A percentile compares a stretch with the other conserved stretches of the same genome.
Conservation (phyloP, 2,113 vertebrate genomes). For the Zonotrichia leucophrys region DNA sequence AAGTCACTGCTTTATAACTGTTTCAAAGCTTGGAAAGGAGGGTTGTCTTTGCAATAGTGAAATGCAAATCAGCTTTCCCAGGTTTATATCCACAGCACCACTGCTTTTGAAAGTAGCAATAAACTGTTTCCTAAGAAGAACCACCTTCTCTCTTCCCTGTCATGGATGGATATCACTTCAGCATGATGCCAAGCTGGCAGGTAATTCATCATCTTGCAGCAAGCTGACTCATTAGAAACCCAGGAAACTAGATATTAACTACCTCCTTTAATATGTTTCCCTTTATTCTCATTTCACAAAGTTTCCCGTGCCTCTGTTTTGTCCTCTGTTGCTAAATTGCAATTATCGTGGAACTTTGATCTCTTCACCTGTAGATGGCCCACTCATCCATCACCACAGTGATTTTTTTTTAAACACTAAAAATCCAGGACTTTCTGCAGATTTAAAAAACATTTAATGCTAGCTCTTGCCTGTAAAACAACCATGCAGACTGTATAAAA, state of each 20-base stretch:
- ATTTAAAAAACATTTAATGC: not conserved
- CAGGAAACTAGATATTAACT: slow-evolving; percentile 24
- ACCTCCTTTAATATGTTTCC: not conserved
- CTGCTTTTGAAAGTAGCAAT: not conserved
- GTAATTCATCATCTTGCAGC: slow-evolving; percentile 15
- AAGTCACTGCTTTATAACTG: not conserved
- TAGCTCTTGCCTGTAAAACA: not conserved
- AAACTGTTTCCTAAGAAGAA: not conserved
- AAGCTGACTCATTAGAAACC: slow-evolving; percentile 34
- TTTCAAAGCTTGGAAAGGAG: not conserved
- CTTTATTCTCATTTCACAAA: slow-evolving; percentile 35
- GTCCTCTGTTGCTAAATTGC: slow-evolving; percentile 28
- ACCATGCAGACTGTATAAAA: not conserved
- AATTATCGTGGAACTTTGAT: slow-evolving; percentile 30
- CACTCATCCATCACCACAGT: not conserved
- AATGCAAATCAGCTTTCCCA: not conserved
- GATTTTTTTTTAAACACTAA: not conserved
- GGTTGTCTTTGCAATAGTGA: not conserved
- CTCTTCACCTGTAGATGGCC: slow-evolving; percentile 30
- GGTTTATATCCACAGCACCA: not conserved
- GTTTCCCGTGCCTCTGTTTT: slow-evolving; percentile 12
- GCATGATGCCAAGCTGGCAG: not conserved
- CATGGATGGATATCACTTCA: not conserved
- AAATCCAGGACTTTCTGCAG: not conserved
- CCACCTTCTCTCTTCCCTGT: not conserved